Conservation (phyloP, 2,797 vertebrate genomes). For the Cheirogaleus major region DNA sequence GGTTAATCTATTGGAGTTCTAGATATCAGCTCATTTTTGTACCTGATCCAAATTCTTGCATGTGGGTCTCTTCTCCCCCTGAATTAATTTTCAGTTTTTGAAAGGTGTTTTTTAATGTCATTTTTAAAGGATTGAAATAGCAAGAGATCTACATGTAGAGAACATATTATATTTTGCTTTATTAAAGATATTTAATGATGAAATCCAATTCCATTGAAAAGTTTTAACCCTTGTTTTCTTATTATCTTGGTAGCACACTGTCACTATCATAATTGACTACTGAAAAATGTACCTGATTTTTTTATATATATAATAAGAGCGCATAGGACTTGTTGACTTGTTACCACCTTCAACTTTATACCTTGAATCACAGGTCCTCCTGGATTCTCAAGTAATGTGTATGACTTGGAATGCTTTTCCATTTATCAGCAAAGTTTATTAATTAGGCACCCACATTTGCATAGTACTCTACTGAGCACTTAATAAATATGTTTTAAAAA, state of each 20-base stretch:
- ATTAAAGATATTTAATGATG: background rate
- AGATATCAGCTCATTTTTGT: background rate
- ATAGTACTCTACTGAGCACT: background rate
- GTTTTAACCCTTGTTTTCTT: background rate
- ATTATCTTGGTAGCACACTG: background rate
- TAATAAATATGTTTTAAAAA: slow-evolving; percentile 37
- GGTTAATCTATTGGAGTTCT: background rate
- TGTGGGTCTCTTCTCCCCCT: background rate
- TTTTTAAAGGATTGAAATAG: background rate
- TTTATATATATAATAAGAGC: background rate
- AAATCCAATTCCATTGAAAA: background rate
- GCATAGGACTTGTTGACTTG: background rate
- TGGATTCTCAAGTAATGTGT: slow-evolving; percentile 45
- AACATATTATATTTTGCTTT: slow-evolving; percentile 18
- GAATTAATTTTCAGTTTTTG: background rate
- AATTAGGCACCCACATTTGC: background rate
- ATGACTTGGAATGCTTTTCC: slow-evolving; percentile 51
- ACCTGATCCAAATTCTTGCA: background rate
- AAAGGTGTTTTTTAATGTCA: slow-evolving; percentile 11
- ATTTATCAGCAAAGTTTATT: slow-evolving; percentile 29
- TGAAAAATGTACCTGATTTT: background rate
- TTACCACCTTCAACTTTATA: background rate
- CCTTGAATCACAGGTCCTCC: slow-evolving; percentile 41
- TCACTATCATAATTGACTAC: background rate
- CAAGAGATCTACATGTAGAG: background rate